Conservation (phyloP, 1,140 invertebrate genomes). For the Caerostris darwini region DNA sequence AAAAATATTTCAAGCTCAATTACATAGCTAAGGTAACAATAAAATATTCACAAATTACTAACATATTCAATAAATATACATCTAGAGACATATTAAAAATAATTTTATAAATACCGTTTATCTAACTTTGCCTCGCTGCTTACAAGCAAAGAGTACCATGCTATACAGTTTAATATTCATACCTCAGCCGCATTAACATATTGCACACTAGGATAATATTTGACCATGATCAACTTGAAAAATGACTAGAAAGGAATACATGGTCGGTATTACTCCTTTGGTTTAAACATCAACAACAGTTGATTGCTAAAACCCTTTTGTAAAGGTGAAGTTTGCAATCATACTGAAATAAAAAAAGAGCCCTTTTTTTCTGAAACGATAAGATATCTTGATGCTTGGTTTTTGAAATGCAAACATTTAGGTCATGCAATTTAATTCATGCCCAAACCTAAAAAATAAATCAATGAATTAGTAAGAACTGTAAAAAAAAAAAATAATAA, state of each 20-base stretch:
- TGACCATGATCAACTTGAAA: background rate
- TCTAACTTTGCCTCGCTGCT: background rate
- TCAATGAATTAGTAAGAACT: too few species aligned
- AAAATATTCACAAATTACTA: background rate
- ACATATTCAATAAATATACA: background rate
- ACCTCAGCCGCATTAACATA: background rate
- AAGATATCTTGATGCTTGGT: conserved; percentile 4
- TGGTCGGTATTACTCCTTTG: background rate
- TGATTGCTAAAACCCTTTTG: conserved; percentile 40
- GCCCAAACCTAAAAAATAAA: background rate
- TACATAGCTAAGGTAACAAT: background rate
- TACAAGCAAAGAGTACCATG: background rate
- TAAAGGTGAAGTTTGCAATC: conserved; percentile 42
- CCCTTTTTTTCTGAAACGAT: background rate
- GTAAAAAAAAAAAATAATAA: background rate
- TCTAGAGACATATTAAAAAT: conserved; percentile 5
- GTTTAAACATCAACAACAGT: conserved; percentile 24
- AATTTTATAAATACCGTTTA: conserved; percentile 12
- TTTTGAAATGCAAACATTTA: conserved; percentile 11
- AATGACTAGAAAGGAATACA: conserved; percentile 17
- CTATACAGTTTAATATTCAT: background rate
- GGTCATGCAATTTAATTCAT: background rate
- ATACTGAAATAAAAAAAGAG: background rate
- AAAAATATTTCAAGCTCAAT: background rate
- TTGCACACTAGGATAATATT: background rate